These are phyloP conservation scores for Parus major DNA, from an alignment of 2,113 vertebrate genomes.

Conservation along the genomic window DNA sequence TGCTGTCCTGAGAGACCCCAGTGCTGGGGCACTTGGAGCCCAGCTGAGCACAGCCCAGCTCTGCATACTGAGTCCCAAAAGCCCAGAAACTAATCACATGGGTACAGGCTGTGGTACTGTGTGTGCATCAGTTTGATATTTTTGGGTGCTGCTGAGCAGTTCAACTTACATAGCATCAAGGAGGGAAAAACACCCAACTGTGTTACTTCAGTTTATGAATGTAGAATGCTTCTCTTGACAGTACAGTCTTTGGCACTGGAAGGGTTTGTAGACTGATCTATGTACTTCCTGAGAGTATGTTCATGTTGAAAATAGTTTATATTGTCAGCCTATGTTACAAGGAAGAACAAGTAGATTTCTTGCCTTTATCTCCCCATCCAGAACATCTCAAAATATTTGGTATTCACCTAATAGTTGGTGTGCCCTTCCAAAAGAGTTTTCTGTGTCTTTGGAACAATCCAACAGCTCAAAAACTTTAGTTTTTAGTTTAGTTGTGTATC, in stretches of 20 bases:
- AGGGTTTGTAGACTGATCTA: neutral
- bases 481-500: neutral
- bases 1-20: neutral
- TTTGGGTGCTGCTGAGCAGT: neutral
- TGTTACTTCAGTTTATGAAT: neutral
- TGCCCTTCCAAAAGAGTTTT: neutral
- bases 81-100: neutral
- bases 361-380: neutral
- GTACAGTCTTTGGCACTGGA: neutral
- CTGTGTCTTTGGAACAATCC: neutral
- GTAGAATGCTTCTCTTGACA: neutral
- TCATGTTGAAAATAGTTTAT: neutral
- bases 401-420: neutral
- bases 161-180: neutral
- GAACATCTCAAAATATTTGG: neutral
- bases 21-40: neutral
- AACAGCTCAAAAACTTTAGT: neutral
- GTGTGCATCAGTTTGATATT: neutral
- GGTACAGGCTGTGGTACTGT: rapidly evolving
- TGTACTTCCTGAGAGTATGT: neutral
- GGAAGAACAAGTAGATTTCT: neutral
- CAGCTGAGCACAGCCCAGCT: neutral
- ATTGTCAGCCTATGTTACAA: neutral
- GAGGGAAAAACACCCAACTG: rapidly evolving
- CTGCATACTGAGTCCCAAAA: neutral